Conservation (phyloP, 2,888 invertebrate species). For the Drosophila vallismaia region DNA sequence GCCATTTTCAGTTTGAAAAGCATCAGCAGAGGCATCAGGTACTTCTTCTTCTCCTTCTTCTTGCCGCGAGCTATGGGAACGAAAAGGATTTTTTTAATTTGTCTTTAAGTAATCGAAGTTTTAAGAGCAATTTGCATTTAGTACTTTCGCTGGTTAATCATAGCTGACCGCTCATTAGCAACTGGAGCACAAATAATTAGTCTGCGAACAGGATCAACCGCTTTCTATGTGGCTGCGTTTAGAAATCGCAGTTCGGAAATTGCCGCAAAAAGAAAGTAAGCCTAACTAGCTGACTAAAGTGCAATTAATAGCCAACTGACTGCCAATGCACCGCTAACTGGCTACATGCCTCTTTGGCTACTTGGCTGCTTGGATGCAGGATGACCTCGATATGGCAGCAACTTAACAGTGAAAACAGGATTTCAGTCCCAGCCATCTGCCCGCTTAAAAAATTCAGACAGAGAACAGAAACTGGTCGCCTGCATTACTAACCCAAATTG, state of each 20-base stretch:
- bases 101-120: neutral
- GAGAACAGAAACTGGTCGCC: slow-evolving; percentile 40
- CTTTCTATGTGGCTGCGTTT: slow-evolving; percentile 66
- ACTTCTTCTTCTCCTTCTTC: slow-evolving; percentile 91
- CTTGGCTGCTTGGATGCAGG: slow-evolving; percentile 1
- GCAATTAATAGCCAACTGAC: slow-evolving; percentile 66
- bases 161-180: slow-evolving; percentile 67
- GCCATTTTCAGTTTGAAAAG: slow-evolving; percentile 92
- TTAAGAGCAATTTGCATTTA: slow-evolving; percentile 43
- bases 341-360: neutral
- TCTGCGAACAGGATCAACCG: slow-evolving; percentile 69
- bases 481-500: slow-evolving; percentile 78
- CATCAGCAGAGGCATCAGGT: slow-evolving; percentile 89
- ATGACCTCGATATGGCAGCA: slow-evolving; percentile 68
- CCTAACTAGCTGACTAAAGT: slow-evolving; percentile 64
- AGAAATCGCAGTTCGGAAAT: slow-evolving; percentile 58
- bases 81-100: neutral
- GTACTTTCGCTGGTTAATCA: slow-evolving; percentile 70
- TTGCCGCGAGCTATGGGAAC: slow-evolving; percentile 89
- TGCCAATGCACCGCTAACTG: slow-evolving; percentile 75
- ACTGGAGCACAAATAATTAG: slow-evolving; percentile 71
- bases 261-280: slow-evolving; percentile 72
- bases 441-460: slow-evolving; percentile 6
- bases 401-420: slow-evolving; percentile 80
- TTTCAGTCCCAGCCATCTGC: slow-evolving; percentile 47